These are phyloP conservation scores for Crotalus helleri DNA, from an alignment of 2,113 vertebrate genomes.

Conservation along the genomic window DNA sequence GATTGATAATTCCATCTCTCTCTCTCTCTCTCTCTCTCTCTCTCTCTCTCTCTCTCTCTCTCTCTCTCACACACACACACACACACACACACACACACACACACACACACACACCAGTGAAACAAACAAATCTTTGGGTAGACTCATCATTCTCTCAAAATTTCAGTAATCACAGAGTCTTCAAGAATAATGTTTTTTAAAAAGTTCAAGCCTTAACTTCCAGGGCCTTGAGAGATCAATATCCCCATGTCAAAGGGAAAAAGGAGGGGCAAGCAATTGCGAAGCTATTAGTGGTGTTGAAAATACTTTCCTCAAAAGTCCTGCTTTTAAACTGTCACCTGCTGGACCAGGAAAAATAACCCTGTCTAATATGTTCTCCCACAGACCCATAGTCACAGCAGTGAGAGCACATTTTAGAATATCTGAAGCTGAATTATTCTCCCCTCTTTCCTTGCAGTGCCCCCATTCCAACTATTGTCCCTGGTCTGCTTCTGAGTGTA, in stretches of 20 bases:
- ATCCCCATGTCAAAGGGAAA: background rate
- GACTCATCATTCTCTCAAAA: background rate
- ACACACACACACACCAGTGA: background rate
- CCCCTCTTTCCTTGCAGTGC: background rate
- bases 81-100: too few species aligned
- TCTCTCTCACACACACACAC: too few species aligned
- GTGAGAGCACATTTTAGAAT: background rate
- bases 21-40: too few species aligned
- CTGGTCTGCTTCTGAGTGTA: background rate
- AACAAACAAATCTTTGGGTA: background rate
- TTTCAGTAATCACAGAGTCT: background rate
- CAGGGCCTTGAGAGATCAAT: background rate
- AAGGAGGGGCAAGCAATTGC: background rate
- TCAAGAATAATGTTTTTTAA: background rate
- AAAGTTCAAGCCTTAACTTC: background rate
- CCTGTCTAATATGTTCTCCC: background rate
- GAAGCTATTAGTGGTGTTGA: background rate
- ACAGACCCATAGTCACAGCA: background rate
- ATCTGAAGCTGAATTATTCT: background rate
- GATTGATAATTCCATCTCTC: background rate
- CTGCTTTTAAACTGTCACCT: background rate
- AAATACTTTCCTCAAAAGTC: background rate
- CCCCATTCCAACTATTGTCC: background rate
- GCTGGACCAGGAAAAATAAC: background rate
- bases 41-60: too few species aligned